A percentile compares a stretch with the other conserved stretches of the same genome.
Conservation (phyloP, 2,113 vertebrate genomes). For the Myxocyprinus asiaticus region DNA sequence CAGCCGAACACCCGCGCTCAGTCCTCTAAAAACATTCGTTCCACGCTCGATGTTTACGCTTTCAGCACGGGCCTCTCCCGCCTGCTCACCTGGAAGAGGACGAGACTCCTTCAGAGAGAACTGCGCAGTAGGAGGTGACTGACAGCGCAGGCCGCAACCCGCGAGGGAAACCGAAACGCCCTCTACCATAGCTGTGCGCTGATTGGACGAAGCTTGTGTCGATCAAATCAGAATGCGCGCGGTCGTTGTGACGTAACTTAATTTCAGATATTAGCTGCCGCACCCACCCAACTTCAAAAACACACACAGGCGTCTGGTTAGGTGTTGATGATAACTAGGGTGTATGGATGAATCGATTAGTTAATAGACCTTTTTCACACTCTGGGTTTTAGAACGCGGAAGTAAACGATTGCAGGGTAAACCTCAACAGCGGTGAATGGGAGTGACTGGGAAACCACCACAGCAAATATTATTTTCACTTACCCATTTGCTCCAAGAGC, state of each 20-base stretch:
- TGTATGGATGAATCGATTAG: background rate
- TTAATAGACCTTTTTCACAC: no score
- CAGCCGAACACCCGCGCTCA: slow-evolving; percentile 51
- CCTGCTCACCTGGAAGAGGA: slow-evolving; percentile 45
- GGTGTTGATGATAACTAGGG: no score
- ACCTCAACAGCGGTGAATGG: no score
- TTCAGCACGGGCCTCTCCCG: slow-evolving; percentile 34
- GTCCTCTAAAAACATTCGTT: slow-evolving; percentile 26
- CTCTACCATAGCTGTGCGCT: background rate
- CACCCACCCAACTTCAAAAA: background rate
- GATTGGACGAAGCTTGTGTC: slow-evolving; percentile 30
- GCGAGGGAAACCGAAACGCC: slow-evolving; percentile 28
- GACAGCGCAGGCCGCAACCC: slow-evolving; percentile 48
- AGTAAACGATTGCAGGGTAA: no score
- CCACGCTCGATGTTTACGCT: slow-evolving; percentile 28
- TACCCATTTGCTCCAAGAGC: no score
- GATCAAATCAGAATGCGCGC: slow-evolving; percentile 29
- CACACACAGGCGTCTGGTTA: background rate
- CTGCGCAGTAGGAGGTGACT: slow-evolving; percentile 36
- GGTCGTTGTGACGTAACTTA: background rate
- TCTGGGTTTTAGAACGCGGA: no score
- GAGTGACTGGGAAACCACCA: no score
- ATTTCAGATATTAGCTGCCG: background rate
- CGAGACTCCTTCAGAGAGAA: slow-evolving; percentile 22
- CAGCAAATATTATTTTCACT: no score